A percentile compares a stretch with the other conserved stretches of the same genome.
These are phyloP conservation scores for Trichogramma evanescens DNA, from an alignment of 2,888 invertebrate species.

Conservation along the genomic window DNA sequence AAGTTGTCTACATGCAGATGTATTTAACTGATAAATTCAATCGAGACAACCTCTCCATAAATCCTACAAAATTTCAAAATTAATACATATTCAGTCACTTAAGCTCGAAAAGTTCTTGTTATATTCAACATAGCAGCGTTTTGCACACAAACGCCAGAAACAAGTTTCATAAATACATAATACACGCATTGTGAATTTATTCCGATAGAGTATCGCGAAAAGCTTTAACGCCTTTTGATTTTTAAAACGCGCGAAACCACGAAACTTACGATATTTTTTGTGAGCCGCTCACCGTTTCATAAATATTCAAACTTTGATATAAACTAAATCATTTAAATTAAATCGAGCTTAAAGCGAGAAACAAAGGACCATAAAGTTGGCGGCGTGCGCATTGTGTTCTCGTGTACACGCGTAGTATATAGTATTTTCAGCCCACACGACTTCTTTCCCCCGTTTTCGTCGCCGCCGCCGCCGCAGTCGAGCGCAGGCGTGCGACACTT, in stretches of 20 bases:
- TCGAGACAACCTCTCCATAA: no score
- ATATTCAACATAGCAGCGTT: no score
- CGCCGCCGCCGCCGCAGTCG: no score
- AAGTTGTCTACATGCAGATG: no score
- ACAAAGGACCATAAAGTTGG: conserved; percentile 20
- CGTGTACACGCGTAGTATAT: conserved; percentile 4
- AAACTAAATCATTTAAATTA: conserved; percentile 17
- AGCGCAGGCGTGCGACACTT: background rate
- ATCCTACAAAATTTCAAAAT: no score
- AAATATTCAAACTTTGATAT: conserved; percentile 17
- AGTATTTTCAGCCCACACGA: conserved; percentile 14
- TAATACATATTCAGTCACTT: no score
- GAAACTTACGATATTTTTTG: background rate
- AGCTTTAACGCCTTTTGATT: conserved; percentile 15
- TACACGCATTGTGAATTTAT: no score
- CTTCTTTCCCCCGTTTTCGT: conserved; percentile 8
- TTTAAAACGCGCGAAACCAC: background rate
- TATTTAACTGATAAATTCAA: no score
- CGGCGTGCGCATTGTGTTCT: conserved; percentile 14
- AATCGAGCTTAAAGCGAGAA: conserved; percentile 11
- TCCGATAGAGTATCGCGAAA: background rate
- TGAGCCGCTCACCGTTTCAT: background rate
- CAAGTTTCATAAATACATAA: no score
- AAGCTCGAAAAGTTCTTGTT: no score
- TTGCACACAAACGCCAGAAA: no score